Evolutionary conservation across 2,888 invertebrate species (phyloP).

Genomic region (Dichetophora obliterata): DNA sequence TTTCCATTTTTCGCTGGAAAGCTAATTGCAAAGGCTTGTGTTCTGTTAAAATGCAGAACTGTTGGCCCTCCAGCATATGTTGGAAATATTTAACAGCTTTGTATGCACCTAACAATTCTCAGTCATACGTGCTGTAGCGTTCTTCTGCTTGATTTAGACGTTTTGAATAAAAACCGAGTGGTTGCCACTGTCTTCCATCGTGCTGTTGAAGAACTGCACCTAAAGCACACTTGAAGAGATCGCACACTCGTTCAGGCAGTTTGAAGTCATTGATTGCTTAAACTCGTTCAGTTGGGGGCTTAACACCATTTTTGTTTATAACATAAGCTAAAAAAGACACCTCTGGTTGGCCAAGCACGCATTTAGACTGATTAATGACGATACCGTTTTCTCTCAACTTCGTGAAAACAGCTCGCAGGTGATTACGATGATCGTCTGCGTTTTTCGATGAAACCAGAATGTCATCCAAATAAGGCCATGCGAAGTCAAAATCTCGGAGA

Average conservation of each 20-base stretch:
- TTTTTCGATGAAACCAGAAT: conserved; percentile 52
- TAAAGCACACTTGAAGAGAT: too few relatives aligned
- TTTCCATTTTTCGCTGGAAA: too few relatives aligned
- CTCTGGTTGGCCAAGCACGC: conserved; percentile 23
- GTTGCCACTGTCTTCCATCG: too few relatives aligned
- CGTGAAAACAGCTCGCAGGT: conserved; percentile 48
- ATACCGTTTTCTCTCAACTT: conserved; percentile 50
- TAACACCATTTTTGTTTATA: conserved; percentile 39
- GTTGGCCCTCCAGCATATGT: too few relatives aligned
- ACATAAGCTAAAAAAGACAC: conserved; percentile 45
- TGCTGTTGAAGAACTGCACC: too few relatives aligned
- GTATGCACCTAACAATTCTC: too few relatives aligned
- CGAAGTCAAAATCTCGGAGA: conserved; percentile 39
- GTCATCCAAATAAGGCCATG: conserved; percentile 56
- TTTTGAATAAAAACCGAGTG: too few relatives aligned
- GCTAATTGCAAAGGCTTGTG: too few relatives aligned
- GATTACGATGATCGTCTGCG: conserved; percentile 47
- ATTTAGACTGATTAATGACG: conserved; percentile 49
- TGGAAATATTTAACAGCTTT: too few relatives aligned
- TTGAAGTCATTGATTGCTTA: conserved; percentile 42
- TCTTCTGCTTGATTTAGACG: too few relatives aligned
- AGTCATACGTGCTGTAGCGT: too few relatives aligned
- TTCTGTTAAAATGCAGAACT: too few relatives aligned
- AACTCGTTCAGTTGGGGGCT: conserved; percentile 41
- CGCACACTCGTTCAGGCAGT: conserved; percentile 43